Conservation (phyloP, 2,888 invertebrate species). For the Cryptophagus acutangulus region DNA sequence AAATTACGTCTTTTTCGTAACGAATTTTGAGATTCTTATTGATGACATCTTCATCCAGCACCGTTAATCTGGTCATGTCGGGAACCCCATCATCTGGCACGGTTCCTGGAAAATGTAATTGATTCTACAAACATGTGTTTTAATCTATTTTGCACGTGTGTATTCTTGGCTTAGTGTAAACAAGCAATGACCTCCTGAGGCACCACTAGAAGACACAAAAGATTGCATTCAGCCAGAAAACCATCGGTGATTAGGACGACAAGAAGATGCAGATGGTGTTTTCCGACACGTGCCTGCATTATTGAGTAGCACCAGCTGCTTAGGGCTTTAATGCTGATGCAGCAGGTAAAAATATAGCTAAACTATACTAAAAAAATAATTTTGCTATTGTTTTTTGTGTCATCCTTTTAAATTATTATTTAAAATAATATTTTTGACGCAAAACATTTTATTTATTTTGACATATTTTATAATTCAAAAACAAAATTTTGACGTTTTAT, state of each 20-base stretch:
- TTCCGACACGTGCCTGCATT: constrained; percentile 5
- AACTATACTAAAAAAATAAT: too few relatives aligned
- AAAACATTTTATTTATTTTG: too few relatives aligned
- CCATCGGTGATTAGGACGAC: too few relatives aligned
- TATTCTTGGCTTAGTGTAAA: neutral
- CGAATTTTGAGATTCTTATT: constrained; percentile 80
- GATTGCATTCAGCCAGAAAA: too few relatives aligned
- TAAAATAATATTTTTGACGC: too few relatives aligned
- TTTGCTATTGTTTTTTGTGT: too few relatives aligned
- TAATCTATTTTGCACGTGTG: neutral
- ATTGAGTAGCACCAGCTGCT: constrained; percentile 4
- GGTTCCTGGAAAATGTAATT: constrained; percentile 29
- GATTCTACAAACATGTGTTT: too few relatives aligned
- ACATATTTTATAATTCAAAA: too few relatives aligned
- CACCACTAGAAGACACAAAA: neutral
- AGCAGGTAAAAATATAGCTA: neutral
- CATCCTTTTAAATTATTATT: too few relatives aligned
- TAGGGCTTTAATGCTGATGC: constrained; percentile 3
- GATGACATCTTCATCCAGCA: constrained; percentile 84
- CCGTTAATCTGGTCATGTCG: constrained; percentile 87
- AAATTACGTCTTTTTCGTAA: constrained; percentile 78
- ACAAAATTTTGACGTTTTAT: too few relatives aligned
- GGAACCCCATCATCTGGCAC: constrained; percentile 72
- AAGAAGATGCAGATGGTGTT: constrained; percentile 8
- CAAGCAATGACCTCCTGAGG: neutral